Evolutionary conservation across 2,113 vertebrate genomes (phyloP), one percentile per base, ranked within the genome.

Genomic region (Apteryx mantelli): DNA sequence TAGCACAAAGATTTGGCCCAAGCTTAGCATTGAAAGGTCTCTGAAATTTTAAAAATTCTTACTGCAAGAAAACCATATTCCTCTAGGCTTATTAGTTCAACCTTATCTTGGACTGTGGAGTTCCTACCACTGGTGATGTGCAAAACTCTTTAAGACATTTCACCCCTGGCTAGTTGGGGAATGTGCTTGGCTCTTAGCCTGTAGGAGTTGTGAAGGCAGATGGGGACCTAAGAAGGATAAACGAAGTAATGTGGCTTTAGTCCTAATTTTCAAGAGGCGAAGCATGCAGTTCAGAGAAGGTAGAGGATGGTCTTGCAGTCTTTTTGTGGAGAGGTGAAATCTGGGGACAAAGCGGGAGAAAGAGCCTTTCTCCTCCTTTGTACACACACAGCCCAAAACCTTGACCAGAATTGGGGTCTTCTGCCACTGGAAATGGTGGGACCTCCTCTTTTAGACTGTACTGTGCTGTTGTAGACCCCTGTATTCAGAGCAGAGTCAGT

Each of bases 401-500:
- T 63, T 64, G 21, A n/a, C 3, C 11, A 36, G 7, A 53, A 38
- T 36, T n/a, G 69, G 25, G 17, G 53, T 22, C 5, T 66, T 73
- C 48, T 65, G 21, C 24, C 19, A 12, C 60, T 81, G 26, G 20
- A 69, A 94, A 52, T 38, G 6, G 9, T 52, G 76, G 32, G 25
- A 87, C 13, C 20, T 85, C 15, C 10, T 42, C 21, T n/a, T 9
- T 61, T 22, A 32, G 14, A 48, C 21, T 58, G 7, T 53, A 5
- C 30, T 21, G 40, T 58, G 3, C 30, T 89, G 10, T 14, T 87
- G 40, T 14, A 74, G 58, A 58, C 14, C 42, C 17, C 24, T 42
- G 5, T 4, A 2, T 10, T 69, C 50, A 34, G 1, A 65, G 16
- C n/a, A 61, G 32, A 24, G 14, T 20, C 1, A 4, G 48, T 20